Base-by-base conservation (phyloP, 2,797 vertebrate species). In the Petrocephalus sullivani region DNA sequence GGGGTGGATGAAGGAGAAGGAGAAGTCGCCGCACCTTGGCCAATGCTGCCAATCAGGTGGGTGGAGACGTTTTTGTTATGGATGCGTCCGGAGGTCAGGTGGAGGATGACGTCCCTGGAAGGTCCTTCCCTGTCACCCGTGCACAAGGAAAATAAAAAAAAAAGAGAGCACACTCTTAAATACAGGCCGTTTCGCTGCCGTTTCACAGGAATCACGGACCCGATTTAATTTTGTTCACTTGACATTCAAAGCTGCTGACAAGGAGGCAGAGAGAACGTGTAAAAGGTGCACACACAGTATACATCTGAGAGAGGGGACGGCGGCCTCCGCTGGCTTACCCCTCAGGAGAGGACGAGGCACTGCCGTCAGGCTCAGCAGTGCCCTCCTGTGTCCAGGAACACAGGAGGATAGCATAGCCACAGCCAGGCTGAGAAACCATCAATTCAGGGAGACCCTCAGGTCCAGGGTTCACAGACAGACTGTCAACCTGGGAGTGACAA, bases 11-110 rank as follows among this genome's bases (percentile, higher is more conserved):
- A 33, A 7, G 67, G 0, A 21, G 8, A n/a, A 56, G 33, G 23
- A 7, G 14, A 33, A 46, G 7, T 4, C 4, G 6, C 56, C 12
- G 57, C 75, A 98, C 98, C 97, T 96, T 96, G 96, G 89, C 95
- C 96, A 89, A 99, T 98, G 95, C 96, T 99, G 85, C 98, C 98
- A 14, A 99, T 97, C 0, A 99, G 96, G 89, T 99, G 98, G 87
- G 98, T 99, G 83, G 98, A 99, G 71, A 99, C 97, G 0, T 99
- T 99, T 93, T 99, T 99, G 94, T 99, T 99, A 94, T 99, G 98
- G 91, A 98, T 99, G 88, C 98, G 96, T 86, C 98, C 98, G 0
- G 97, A 98, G 0, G 98, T 99, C 87, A 98, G 96, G 90, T 97
- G 98, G 9, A 98, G 95, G 91, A 97, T 92, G 0, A 99, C 94